Percentiles rank a stretch among this genome's conserved stretches.
Evolutionary conservation across 2,113 vertebrate genomes (phyloP).

Genomic region (Cepphus grylle): DNA sequence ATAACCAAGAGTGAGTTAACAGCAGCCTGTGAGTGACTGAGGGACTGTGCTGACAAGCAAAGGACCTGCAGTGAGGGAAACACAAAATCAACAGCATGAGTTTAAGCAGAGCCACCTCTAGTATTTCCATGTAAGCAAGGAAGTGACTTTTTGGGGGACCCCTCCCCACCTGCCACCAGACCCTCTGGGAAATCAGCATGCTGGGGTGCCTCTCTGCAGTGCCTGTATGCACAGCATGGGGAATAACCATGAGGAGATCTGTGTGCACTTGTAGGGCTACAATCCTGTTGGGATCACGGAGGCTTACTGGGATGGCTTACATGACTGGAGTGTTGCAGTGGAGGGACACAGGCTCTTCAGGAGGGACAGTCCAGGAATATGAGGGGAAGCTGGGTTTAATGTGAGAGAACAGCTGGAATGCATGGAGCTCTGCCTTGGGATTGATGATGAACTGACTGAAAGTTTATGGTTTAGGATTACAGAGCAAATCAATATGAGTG

Average conservation of each 20-base stretch:
- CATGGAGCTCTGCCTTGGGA: background rate
- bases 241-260: background rate
- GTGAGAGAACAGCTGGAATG: background rate
- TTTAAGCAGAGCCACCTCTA: background rate
- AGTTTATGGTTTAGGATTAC: background rate
- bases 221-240: background rate
- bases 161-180: fast-evolving
- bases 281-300: background rate
- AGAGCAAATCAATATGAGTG: background rate
- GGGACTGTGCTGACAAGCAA: background rate
- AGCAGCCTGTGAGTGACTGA: background rate
- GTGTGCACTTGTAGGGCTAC: background rate
- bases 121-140: background rate
- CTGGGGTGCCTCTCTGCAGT: background rate
- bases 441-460: background rate
- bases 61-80: background rate
- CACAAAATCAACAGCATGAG: background rate
- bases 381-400: background rate
- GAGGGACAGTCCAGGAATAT: background rate
- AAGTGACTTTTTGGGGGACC: background rate
- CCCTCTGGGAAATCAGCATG: background rate
- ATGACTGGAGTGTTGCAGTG: background rate
- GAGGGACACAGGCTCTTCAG: background rate
- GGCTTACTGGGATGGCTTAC: background rate
- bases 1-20: background rate